phyloP scores from a whole-genome alignment of 2,113 vertebrate species.

The Notarius lentiginosus region DNA sequence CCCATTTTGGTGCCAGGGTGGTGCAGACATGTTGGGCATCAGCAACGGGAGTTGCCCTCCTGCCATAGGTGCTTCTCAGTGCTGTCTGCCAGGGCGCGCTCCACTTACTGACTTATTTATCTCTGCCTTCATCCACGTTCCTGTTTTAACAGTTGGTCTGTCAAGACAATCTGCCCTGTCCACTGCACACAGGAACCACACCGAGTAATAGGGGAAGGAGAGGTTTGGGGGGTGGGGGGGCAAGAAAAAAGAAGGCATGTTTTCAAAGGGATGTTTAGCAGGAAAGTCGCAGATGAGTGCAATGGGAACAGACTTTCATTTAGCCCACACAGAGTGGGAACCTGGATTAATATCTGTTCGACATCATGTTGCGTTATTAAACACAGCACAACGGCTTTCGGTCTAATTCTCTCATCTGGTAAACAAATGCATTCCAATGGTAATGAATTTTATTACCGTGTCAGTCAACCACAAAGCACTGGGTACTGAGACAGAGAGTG shows the following conservation, averaged over 20 bases:
- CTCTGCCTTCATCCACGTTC: conserved; percentile 58
- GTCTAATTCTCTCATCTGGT: conserved; percentile 32
- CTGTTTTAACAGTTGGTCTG: conserved; percentile 71
- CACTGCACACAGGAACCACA: conserved; percentile 38
- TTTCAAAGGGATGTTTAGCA: conserved; percentile 1
- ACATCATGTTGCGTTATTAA: conserved; percentile 42
- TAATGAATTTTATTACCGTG: conserved; percentile 39
- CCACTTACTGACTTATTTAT: conserved; percentile 70
- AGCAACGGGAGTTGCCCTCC: conserved; percentile 75
- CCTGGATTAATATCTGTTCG: conserved; percentile 36
- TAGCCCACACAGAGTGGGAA: conserved; percentile 11
- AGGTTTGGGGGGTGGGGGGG: conserved; percentile 19
- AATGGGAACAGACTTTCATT: background rate
- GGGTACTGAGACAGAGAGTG: conserved; percentile 2
- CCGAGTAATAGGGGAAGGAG: conserved; percentile 43
- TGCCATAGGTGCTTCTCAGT: conserved; percentile 86
- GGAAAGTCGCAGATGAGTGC: conserved; percentile 26
- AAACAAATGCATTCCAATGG: conserved; percentile 22
- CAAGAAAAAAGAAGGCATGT: background rate
- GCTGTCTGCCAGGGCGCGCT: conserved; percentile 78
- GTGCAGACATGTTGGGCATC: conserved; percentile 83
- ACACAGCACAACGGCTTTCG: conserved; percentile 26
- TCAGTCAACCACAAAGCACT: conserved; percentile 21
- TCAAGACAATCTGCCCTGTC: conserved; percentile 74
- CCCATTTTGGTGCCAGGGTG: conserved; percentile 95